A percentile compares a stretch with the other conserved stretches of the same genome.
Conservation (phyloP, 2,113 vertebrate genomes). For the Centrocercus urophasianus region DNA sequence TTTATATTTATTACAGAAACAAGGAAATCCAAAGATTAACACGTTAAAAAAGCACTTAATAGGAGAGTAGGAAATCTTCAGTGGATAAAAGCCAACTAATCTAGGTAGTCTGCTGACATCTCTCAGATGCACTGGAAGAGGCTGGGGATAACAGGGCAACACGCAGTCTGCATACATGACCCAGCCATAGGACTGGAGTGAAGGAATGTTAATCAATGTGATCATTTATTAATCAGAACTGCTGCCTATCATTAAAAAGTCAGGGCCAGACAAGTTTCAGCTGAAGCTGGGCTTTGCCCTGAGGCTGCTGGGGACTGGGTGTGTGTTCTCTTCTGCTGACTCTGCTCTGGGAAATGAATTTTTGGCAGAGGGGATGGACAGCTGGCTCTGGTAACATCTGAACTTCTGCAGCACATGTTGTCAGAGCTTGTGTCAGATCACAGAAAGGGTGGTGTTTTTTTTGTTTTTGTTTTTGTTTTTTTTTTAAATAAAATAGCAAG, state of each 20-base stretch:
- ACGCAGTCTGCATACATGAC: not conserved
- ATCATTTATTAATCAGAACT: not conserved
- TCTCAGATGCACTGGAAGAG: not conserved
- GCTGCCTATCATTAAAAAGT: not conserved
- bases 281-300: not conserved
- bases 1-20: not conserved
- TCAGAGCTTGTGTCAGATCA: not conserved
- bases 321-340: not conserved
- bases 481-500: not conserved
- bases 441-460: no score
- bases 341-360: not conserved
- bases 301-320: not conserved
- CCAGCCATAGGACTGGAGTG: not conserved
- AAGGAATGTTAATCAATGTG: not conserved
- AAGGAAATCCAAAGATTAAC: not conserved
- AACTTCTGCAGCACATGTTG: not conserved
- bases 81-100: not conserved
- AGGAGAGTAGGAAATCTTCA: not conserved
- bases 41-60: not conserved
- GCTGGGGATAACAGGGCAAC: not conserved
- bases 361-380: not conserved
- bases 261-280: not conserved
- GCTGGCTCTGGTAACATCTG: not conserved
- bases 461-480: not conserved
- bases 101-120: not conserved